phyloP scores from a whole-genome alignment of 2,888 invertebrate genomes.

The Drosophila acutilabella region DNA sequence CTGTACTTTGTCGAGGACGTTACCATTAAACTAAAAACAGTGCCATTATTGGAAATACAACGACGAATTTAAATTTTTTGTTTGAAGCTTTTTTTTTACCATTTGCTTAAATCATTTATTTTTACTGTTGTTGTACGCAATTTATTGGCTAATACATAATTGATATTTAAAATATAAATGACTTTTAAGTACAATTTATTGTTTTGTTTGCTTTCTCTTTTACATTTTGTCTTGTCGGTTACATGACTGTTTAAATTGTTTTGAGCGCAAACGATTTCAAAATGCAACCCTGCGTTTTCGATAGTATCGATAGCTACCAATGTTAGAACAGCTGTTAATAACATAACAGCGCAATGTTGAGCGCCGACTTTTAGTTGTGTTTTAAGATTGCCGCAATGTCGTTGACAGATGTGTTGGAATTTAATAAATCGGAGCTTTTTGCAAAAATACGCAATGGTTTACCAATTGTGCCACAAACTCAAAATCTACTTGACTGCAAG shows the following conservation, averaged over 20 bases:
- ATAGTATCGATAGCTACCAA: not conserved
- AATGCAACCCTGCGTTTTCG: not conserved
- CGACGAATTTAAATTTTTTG: slow-evolving; percentile 44
- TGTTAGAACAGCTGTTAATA: slow-evolving; percentile 4
- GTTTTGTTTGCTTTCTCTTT: not conserved
- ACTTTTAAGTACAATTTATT: not conserved
- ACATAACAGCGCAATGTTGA: slow-evolving; percentile 7
- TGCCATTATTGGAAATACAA: slow-evolving; percentile 71
- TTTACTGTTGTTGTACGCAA: not conserved
- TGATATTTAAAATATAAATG: not conserved
- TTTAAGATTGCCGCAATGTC: slow-evolving; percentile 63
- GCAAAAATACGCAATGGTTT: slow-evolving; percentile 86
- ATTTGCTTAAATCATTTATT: not conserved
- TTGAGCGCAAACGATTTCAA: not conserved
- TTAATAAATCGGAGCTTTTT: slow-evolving; percentile 87
- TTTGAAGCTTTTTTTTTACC: not conserved
- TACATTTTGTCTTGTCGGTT: not conserved
- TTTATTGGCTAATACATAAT: not conserved
- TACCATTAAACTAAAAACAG: slow-evolving; percentile 77
- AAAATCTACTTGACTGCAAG: slow-evolving; percentile 87
- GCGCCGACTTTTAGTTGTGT: not conserved
- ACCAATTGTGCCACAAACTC: slow-evolving; percentile 86
- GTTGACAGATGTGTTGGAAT: slow-evolving; percentile 86
- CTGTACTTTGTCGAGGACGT: slow-evolving; percentile 82
- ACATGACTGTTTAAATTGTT: not conserved